phyloP scores from a whole-genome alignment of 2,797 vertebrate genomes.

The Cottoperca gobio region DNA sequence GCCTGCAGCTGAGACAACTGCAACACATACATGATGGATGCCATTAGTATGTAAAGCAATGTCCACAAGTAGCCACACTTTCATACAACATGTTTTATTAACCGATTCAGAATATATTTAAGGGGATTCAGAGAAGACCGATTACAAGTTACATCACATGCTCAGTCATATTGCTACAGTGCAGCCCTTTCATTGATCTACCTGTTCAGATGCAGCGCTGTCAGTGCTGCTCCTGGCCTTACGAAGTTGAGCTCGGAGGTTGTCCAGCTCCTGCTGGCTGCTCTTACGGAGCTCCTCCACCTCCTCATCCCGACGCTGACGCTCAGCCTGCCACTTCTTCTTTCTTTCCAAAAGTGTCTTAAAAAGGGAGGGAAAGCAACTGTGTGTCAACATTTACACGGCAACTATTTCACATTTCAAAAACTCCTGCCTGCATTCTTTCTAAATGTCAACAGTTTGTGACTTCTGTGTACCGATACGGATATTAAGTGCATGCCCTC shows the following conservation, averaged over 20 bases:
- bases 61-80: neutral
- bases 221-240: slow-evolving; percentile 88
- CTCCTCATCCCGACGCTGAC: slow-evolving; percentile 90
- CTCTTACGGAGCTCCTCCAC: slow-evolving; percentile 89
- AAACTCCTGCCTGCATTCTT: neutral
- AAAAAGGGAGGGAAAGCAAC: neutral
- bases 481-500: neutral
- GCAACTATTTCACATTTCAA: neutral
- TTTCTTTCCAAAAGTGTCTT: slow-evolving; percentile 93
- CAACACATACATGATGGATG: slow-evolving; percentile 3
- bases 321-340: slow-evolving; percentile 90
- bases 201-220: slow-evolving; percentile 90
- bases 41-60: neutral
- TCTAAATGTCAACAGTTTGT: neutral
- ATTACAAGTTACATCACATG: neutral
- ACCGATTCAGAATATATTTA: neutral
- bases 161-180: neutral
- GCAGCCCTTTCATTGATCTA: slow-evolving; percentile 43
- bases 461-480: neutral
- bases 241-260: slow-evolving; percentile 87
- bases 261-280: slow-evolving; percentile 89
- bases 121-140: neutral
- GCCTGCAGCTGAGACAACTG: slow-evolving; percentile 88
- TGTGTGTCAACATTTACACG: neutral
- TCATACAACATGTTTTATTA: neutral